Evolutionary conservation across 1,140 invertebrate genomes (phyloP).

Genomic region (Pseudomyrmex dendroicus): DNA sequence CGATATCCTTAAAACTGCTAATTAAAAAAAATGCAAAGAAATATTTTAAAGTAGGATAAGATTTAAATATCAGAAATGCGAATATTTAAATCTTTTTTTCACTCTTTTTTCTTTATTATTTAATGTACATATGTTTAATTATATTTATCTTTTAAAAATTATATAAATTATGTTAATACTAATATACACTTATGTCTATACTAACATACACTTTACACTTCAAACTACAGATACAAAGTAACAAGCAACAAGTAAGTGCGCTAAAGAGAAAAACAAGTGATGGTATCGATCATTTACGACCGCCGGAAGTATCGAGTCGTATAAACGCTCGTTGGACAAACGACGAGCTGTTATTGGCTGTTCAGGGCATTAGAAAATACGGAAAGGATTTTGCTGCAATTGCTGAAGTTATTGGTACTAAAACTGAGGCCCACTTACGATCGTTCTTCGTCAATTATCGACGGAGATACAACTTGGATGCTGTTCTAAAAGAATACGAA

Average conservation of each 20-base stretch:
- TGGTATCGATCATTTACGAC: slow-evolving; percentile 91
- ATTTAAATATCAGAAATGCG: neutral
- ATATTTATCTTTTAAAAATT: too few relatives aligned
- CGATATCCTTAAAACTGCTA: slow-evolving; percentile 4
- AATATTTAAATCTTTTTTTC: neutral
- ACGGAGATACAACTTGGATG: slow-evolving; percentile 95
- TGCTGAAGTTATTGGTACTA: slow-evolving; percentile 97
- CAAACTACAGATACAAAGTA: slow-evolving; percentile 93
- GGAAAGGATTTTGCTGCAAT: slow-evolving; percentile 98
- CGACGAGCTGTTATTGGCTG: slow-evolving; percentile 95
- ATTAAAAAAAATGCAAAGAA: neutral
- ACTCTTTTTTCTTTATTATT: too few relatives aligned
- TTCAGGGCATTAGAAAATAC: slow-evolving; percentile 97
- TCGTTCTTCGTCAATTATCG: slow-evolving; percentile 96
- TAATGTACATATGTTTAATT: slow-evolving; percentile 6
- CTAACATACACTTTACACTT: slow-evolving; percentile 24
- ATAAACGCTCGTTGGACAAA: slow-evolving; percentile 96
- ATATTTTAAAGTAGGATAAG: slow-evolving; percentile 8
- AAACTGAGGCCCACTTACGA: slow-evolving; percentile 96
- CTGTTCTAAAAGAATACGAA: slow-evolving; percentile 95
- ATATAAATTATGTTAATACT: too few relatives aligned
- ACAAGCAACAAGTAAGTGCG: slow-evolving; percentile 96
- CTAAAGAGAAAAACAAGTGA: slow-evolving; percentile 91
- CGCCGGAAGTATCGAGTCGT: slow-evolving; percentile 88
- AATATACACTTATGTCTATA: neutral